Evolutionary conservation across 2,797 vertebrate species (phyloP).

Genomic region (Bradypodion pumilum): DNA sequence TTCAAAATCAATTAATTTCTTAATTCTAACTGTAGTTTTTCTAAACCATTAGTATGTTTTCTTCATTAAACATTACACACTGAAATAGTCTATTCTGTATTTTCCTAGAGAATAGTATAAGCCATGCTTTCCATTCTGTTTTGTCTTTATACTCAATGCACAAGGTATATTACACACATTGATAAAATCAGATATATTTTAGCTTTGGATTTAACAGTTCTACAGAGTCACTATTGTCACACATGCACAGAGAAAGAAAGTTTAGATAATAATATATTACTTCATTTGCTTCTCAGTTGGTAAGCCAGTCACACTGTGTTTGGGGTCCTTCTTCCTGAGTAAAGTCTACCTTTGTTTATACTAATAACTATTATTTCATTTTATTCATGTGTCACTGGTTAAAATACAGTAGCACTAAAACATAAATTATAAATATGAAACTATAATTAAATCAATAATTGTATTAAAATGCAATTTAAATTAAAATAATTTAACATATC

Average conservation of each 20-base stretch:
- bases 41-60: slow-evolving; percentile 69
- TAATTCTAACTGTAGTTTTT: slow-evolving; percentile 72
- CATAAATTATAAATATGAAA: too few species aligned
- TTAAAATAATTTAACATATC: too few species aligned
- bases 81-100: slow-evolving; percentile 38
- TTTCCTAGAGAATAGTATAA: slow-evolving; percentile 45
- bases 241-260: too few species aligned
- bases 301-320: too few species aligned
- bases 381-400: too few species aligned
- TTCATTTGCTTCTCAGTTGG: neutral
- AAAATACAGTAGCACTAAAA: too few species aligned
- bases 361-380: too few species aligned
- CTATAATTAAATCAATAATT: too few species aligned
- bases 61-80: slow-evolving; percentile 67
- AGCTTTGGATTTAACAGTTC: too few species aligned
- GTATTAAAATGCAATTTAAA: too few species aligned
- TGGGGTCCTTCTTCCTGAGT: too few species aligned
- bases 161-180: neutral
- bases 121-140: slow-evolving; percentile 14
- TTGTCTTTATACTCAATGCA: neutral
- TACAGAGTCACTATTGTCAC: neutral
- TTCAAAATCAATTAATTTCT: slow-evolving; percentile 73
- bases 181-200: neutral
- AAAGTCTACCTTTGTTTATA: too few species aligned
- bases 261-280: neutral